Conservation (phyloP, 2,888 invertebrate genomes). For the Mantis religiosa region DNA sequence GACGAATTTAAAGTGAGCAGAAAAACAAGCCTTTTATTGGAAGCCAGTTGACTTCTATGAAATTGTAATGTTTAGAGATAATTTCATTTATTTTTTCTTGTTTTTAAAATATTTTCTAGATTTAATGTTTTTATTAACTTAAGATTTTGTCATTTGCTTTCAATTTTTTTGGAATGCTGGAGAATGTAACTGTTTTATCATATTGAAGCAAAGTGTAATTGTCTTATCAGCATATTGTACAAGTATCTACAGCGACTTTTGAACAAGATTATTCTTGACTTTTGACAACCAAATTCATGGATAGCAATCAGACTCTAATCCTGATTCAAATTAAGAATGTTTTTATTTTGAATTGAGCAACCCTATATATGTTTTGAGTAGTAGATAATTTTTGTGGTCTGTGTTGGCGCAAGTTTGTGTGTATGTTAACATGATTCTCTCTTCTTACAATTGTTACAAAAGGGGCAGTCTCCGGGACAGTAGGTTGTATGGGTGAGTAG, state of each 20-base stretch:
- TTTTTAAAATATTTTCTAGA: too few species aligned
- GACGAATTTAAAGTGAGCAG: too few species aligned
- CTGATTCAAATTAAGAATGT: background rate
- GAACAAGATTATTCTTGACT: too few species aligned
- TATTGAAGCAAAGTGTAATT: background rate
- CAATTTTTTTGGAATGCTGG: background rate
- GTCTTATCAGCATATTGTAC: background rate
- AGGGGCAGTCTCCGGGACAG: constrained; percentile 89
- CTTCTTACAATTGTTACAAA: constrained; percentile 27
- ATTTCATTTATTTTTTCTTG: too few species aligned
- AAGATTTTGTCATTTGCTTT: background rate
- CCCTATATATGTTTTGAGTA: background rate
- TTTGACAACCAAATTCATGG: background rate
- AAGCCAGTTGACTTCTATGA: too few species aligned
- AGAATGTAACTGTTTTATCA: background rate
- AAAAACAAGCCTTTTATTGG: too few species aligned
- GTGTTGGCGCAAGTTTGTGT: background rate
- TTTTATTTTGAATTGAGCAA: background rate
- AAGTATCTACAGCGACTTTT: background rate
- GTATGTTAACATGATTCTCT: constrained; percentile 21
- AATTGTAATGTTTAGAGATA: too few species aligned
- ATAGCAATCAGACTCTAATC: background rate
- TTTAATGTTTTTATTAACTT: background rate
- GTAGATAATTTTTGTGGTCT: background rate
- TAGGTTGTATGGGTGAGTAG: constrained; percentile 78